Percentiles rank a stretch among this genome's conserved stretches.
phyloP scores from a whole-genome alignment of 2,113 vertebrate species.

The Salvelinus namaycush region DNA sequence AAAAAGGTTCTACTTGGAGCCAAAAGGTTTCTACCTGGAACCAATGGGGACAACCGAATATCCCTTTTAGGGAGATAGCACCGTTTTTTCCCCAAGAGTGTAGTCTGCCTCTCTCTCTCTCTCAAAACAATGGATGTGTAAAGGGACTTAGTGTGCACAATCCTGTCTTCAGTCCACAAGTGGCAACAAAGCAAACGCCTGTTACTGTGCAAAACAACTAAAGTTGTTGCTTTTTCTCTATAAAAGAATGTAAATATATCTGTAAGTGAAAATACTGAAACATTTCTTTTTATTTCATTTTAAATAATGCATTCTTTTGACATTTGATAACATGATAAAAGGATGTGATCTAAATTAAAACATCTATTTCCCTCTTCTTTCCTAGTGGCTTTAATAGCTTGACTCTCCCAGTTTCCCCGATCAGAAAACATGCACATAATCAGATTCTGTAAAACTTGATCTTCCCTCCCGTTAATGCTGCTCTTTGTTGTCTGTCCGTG shows the following conservation, averaged over 20 bases:
- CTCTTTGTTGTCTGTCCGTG: slow-evolving; percentile 27
- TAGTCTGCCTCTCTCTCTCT: background rate
- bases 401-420: background rate
- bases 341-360: background rate
- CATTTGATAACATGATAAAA: background rate
- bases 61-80: too few relatives aligned
- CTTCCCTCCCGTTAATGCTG: background rate
- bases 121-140: background rate
- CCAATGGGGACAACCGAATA: too few relatives aligned
- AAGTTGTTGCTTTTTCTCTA: slow-evolving; percentile 4
- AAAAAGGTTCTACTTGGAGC: too few relatives aligned
- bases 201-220: slow-evolving; percentile 9
- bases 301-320: background rate
- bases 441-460: background rate
- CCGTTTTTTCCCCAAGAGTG: too few relatives aligned
- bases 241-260: background rate
- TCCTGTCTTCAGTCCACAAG: slow-evolving; percentile 1
- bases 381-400: background rate
- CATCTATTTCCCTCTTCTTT: background rate
- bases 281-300: background rate
- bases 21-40: too few relatives aligned
- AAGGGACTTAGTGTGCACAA: background rate
- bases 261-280: background rate
- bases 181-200: slow-evolving; percentile 12
- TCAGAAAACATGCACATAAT: background rate